Conservation (phyloP, 2,888 invertebrate genomes). For the Drosophila prolongata region DNA sequence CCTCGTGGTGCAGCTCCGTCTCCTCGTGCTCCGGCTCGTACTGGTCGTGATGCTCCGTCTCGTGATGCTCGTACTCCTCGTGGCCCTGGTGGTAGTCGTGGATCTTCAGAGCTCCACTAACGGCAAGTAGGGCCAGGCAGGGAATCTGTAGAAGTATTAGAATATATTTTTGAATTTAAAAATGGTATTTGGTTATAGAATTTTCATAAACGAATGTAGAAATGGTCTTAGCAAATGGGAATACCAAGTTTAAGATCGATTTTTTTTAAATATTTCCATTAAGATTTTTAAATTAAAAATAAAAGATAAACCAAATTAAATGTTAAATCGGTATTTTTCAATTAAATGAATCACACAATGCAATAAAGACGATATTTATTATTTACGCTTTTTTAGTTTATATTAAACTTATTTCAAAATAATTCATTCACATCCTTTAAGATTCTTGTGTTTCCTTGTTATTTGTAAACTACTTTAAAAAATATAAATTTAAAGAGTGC, state of each 20-base stretch:
- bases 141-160: slow-evolving; percentile 66
- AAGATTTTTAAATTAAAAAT: too few relatives aligned
- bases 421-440: too few relatives aligned
- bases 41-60: slow-evolving; percentile 76
- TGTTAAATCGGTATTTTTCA: too few relatives aligned
- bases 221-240: too few relatives aligned
- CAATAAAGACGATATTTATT: too few relatives aligned
- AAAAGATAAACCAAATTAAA: too few relatives aligned
- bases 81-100: slow-evolving; percentile 73
- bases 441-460: neutral
- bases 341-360: too few relatives aligned
- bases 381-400: too few relatives aligned
- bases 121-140: slow-evolving; percentile 60
- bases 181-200: neutral
- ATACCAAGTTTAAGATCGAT: too few relatives aligned
- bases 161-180: neutral
- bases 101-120: slow-evolving; percentile 72
- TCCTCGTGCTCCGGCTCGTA: slow-evolving; percentile 83
- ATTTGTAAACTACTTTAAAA: neutral
- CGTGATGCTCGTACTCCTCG: slow-evolving; percentile 84
- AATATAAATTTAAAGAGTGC: neutral
- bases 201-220: too few relatives aligned
- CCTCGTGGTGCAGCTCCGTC: slow-evolving; percentile 86
- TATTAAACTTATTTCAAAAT: too few relatives aligned
- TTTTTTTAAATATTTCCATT: too few relatives aligned